Evolutionary conservation across 2,888 invertebrate genomes (phyloP).

Genomic region (Prosopocoilus inquinatus): DNA sequence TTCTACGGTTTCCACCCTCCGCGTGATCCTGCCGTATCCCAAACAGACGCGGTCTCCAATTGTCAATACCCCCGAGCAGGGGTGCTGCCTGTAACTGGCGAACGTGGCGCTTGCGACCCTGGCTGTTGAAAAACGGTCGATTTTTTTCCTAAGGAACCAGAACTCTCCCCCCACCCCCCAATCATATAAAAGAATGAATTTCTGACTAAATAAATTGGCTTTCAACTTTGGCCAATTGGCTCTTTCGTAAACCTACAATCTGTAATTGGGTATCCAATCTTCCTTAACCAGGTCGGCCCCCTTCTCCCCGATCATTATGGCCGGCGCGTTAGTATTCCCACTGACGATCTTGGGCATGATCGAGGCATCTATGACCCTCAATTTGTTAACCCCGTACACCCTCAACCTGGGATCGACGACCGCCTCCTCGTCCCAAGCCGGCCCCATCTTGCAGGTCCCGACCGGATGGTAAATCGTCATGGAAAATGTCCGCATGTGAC

Average conservation of each 20-base stretch:
- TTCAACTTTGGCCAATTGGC: no score
- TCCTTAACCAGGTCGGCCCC: conserved; percentile 83
- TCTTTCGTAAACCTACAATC: background rate
- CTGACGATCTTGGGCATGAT: conserved; percentile 87
- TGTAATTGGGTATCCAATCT: conserved; percentile 62
- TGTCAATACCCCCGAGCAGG: no score
- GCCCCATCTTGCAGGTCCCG: conserved; percentile 88
- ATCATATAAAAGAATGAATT: no score
- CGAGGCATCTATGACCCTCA: conserved; percentile 83
- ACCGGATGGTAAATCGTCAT: conserved; percentile 91
- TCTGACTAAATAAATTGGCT: no score
- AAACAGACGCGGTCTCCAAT: no score
- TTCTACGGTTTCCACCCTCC: no score
- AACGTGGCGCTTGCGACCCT: no score
- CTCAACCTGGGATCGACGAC: conserved; percentile 79
- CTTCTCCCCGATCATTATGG: conserved; percentile 90
- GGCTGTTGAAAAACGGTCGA: no score
- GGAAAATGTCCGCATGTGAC: conserved; percentile 79
- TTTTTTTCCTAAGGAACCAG: no score
- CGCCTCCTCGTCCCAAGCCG: conserved; percentile 70
- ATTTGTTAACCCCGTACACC: conserved; percentile 74
- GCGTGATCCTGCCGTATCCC: no score
- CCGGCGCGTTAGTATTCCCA: conserved; percentile 88
- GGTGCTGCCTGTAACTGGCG: no score
- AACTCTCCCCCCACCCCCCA: no score